Conservation (phyloP, 2,888 invertebrate species). For the Agonopterix arenella region DNA sequence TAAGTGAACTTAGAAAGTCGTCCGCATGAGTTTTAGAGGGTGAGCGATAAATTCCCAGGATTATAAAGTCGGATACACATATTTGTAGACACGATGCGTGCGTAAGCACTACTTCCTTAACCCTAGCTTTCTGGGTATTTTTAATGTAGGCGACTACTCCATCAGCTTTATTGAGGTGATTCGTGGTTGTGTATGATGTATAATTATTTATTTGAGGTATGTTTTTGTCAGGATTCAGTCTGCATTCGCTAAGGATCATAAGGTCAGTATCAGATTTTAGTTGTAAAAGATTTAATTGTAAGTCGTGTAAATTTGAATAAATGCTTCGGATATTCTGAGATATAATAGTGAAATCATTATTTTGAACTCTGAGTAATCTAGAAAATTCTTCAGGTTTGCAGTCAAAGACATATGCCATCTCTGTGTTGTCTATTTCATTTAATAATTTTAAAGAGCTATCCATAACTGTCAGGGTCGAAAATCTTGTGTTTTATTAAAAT, state of each 20-base stretch:
- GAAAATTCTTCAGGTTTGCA: not conserved
- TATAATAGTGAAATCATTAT: not conserved
- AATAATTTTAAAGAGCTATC: conserved; percentile 1
- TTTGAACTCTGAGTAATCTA: too few relatives aligned
- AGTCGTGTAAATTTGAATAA: not conserved
- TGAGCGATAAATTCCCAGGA: conserved; percentile 15
- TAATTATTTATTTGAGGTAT: not conserved
- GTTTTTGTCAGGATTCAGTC: not conserved
- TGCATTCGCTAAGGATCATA: not conserved
- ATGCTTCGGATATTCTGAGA: not conserved
- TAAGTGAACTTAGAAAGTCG: conserved; percentile 14
- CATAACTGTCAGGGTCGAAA: not conserved
- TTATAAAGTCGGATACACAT: not conserved
- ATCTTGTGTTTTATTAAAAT: not conserved
- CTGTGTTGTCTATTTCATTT: conserved; percentile 8
- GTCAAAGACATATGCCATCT: not conserved
- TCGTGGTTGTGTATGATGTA: not conserved
- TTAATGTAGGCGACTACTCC: too few relatives aligned
- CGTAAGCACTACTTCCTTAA: too few relatives aligned
- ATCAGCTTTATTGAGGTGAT: not conserved
- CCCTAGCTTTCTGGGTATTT: too few relatives aligned
- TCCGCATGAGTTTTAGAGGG: conserved; percentile 15
- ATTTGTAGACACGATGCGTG: too few relatives aligned
- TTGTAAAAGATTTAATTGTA: not conserved
- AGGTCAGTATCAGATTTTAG: not conserved